These are phyloP conservation scores for Rhadinocentrus ornatus DNA, from an alignment of 2,797 vertebrate genomes.

Conservation along the genomic window DNA sequence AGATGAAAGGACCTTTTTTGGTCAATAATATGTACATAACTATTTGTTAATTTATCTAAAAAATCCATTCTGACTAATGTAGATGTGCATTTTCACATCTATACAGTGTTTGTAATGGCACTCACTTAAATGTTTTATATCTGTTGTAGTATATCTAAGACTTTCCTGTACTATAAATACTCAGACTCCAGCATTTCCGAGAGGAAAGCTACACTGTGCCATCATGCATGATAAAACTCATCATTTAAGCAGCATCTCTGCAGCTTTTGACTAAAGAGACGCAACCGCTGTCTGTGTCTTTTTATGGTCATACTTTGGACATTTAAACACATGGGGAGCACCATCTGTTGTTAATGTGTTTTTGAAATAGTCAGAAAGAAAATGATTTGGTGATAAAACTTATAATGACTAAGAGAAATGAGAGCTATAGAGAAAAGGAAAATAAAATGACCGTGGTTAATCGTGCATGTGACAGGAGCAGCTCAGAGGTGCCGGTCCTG, in stretches of 20 bases:
- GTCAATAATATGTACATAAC: neutral
- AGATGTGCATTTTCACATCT: neutral
- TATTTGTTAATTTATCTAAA: conserved; percentile 2
- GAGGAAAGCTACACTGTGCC: neutral
- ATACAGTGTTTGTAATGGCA: neutral
- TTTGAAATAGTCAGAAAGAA: neutral
- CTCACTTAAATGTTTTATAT: neutral
- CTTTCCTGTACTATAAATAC: conserved; percentile 17
- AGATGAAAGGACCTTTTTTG: conserved; percentile 12
- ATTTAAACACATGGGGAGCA: conserved; percentile 1
- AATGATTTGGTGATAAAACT: neutral
- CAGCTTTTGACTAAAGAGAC: conserved; percentile 3
- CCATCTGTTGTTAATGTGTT: conserved; percentile 9
- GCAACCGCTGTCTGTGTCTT: neutral
- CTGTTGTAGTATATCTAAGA: neutral
- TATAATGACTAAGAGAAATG: neutral
- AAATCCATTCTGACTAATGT: neutral
- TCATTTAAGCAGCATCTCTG: conserved; percentile 4
- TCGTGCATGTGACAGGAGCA: conserved; percentile 24
- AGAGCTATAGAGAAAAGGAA: conserved; percentile 3
- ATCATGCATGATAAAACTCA: conserved; percentile 13
- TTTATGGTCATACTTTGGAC: conserved; percentile 9
- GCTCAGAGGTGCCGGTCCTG: conserved; percentile 19
- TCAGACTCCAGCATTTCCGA: neutral
- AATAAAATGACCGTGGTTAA: conserved; percentile 16